These are phyloP conservation scores for Hylia prasina DNA, from an alignment of 2,113 vertebrate genomes.

Conservation along the genomic window DNA sequence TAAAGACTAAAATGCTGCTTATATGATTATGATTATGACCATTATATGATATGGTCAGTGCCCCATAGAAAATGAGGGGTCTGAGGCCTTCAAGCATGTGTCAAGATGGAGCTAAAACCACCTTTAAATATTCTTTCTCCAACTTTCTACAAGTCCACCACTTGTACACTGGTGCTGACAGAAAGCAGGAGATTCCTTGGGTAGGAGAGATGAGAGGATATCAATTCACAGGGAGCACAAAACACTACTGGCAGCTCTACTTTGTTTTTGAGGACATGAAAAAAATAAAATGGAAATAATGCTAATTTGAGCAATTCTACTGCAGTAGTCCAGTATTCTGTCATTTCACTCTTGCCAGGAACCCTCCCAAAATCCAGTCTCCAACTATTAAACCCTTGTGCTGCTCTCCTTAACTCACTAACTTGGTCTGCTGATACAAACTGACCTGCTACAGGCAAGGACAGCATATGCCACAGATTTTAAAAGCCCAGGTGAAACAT, in stretches of 20 bases:
- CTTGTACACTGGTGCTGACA: neutral
- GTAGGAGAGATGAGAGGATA: neutral
- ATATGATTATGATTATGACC: no score
- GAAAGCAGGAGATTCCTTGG: neutral
- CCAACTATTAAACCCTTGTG: neutral
- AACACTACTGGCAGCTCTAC: neutral
- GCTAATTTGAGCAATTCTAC: neutral
- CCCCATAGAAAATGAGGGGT: neutral
- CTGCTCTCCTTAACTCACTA: neutral
- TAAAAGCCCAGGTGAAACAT: neutral
- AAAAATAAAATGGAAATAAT: neutral
- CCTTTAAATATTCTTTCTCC: neutral
- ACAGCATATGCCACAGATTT: neutral
- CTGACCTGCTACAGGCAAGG: neutral
- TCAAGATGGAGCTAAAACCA: neutral
- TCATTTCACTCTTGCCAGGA: neutral
- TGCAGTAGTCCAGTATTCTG: rapidly evolving
- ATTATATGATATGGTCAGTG: neutral
- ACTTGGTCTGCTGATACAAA: neutral
- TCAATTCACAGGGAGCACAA: neutral
- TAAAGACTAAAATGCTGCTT: neutral
- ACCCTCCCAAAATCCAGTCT: neutral
- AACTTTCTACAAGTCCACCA: neutral
- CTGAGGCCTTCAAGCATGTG: neutral
- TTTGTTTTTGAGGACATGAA: neutral